Conservation (phyloP, 2,113 vertebrate species). For the Pomatostomus ruficeps region DNA sequence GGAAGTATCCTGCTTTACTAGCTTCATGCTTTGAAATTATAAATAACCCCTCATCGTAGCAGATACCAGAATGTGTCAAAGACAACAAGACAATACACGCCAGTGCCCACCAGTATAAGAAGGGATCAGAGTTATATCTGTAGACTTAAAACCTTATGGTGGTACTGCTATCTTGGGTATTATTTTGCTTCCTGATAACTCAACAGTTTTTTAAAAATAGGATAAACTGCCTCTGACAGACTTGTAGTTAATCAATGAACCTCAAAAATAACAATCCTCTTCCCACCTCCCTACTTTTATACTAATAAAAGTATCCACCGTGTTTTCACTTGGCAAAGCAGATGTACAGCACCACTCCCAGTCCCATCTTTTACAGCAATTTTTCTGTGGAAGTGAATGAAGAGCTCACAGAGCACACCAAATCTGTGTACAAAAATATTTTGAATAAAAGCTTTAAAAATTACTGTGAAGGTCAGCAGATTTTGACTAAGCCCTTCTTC, state of each 20-base stretch:
- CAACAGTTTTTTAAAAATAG: neutral
- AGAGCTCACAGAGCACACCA: neutral
- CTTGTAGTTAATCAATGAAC: neutral
- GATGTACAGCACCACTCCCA: rapidly evolving
- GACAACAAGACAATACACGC: neutral
- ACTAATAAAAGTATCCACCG: neutral
- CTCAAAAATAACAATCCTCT: neutral
- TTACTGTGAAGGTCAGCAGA: neutral
- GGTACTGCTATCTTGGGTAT: neutral
- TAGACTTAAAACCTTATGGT: neutral
- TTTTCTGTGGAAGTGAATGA: neutral
- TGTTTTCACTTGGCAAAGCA: neutral
- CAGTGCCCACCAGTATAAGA: neutral
- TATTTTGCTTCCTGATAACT: neutral
- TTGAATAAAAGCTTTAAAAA: neutral
- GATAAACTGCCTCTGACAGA: neutral
- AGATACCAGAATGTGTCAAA: neutral
- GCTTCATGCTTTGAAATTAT: neutral
- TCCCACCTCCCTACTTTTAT: neutral
- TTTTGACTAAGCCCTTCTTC: neutral
- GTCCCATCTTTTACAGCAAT: neutral
- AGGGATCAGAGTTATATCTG: neutral
- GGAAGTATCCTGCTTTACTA: neutral
- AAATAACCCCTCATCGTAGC: neutral
- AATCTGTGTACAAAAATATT: neutral